These are phyloP conservation scores for Clistopyga incitator DNA, from an alignment of 2,888 invertebrate species.

Conservation along the genomic window DNA sequence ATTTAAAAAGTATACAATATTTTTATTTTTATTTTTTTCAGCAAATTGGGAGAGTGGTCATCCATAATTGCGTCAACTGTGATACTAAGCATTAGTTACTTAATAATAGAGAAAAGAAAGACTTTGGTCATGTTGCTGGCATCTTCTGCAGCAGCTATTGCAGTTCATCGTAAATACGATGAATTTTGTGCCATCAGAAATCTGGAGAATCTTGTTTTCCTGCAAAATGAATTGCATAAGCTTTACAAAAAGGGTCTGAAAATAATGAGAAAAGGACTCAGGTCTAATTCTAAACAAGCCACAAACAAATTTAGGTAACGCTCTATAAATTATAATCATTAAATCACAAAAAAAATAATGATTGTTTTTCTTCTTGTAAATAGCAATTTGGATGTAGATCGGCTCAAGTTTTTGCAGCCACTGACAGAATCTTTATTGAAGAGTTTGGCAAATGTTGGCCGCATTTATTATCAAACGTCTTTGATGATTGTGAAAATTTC, in stretches of 20 bases:
- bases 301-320: constrained; percentile 76
- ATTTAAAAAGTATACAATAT: too few species aligned
- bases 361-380: not conserved
- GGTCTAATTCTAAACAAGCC: constrained; percentile 65
- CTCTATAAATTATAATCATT: not conserved
- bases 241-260: constrained; percentile 76
- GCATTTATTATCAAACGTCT: constrained; percentile 72
- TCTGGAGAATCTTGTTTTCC: constrained; percentile 71
- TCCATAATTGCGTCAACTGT: constrained; percentile 70
- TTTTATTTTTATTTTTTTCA: constrained; percentile 66
- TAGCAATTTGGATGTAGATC: constrained; percentile 75
- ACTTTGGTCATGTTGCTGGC: constrained; percentile 61
- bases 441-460: constrained; percentile 74
- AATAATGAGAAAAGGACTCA: constrained; percentile 76
- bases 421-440: constrained; percentile 74
- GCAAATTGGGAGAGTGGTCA: constrained; percentile 69
- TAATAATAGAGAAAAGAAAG: constrained; percentile 65
- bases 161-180: constrained; percentile 68
- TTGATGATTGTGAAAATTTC: constrained; percentile 71
- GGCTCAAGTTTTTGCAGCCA: constrained; percentile 74
- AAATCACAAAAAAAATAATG: not conserved
- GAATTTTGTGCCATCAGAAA: constrained; percentile 63
- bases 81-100: constrained; percentile 64
- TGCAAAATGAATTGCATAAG: constrained; percentile 77
- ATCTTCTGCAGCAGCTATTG: constrained; percentile 67